phyloP scores from a whole-genome alignment of 2,797 vertebrate genomes.

The Decapterus maruadsi region DNA sequence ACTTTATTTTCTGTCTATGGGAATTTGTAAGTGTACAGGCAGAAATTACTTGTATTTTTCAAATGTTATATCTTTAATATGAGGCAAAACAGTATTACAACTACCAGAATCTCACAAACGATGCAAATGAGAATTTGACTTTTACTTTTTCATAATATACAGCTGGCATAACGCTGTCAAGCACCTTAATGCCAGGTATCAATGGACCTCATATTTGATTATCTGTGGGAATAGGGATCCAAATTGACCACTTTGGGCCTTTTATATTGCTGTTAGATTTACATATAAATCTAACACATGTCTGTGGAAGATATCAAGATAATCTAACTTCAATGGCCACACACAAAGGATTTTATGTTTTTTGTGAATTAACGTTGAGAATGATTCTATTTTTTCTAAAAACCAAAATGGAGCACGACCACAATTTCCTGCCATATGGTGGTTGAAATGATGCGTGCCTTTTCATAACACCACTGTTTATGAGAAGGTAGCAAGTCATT shows the following conservation, averaged over 20 bases:
- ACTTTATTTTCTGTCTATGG: conserved; percentile 89
- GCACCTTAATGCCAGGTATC: conserved; percentile 68
- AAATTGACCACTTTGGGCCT: conserved; percentile 81
- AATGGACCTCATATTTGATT: conserved; percentile 77
- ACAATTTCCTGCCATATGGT: conserved; percentile 86
- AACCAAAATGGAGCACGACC: conserved; percentile 86
- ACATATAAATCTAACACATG: conserved; percentile 69
- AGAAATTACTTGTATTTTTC: conserved; percentile 88
- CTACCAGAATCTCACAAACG: conserved; percentile 76
- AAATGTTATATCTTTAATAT: conserved; percentile 88
- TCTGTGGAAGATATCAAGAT: conserved; percentile 67
- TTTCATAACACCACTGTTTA: conserved; percentile 85
- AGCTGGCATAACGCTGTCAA: conserved; percentile 62
- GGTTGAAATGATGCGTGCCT: conserved; percentile 86
- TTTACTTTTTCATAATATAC: conserved; percentile 76
- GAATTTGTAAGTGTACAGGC: conserved; percentile 88
- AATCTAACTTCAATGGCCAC: conserved; percentile 79
- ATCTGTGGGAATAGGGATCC: conserved; percentile 69
- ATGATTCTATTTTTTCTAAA: conserved; percentile 90
- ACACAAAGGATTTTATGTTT: conserved; percentile 83
- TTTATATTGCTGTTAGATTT: conserved; percentile 82
- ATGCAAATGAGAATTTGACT: conserved; percentile 75
- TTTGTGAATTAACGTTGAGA: conserved; percentile 84
- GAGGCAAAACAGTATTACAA: conserved; percentile 84
- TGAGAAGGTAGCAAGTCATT: conserved; percentile 86